Evolutionary conservation across 2,113 vertebrate genomes (phyloP).

Genomic region (Nothocercus julius): DNA sequence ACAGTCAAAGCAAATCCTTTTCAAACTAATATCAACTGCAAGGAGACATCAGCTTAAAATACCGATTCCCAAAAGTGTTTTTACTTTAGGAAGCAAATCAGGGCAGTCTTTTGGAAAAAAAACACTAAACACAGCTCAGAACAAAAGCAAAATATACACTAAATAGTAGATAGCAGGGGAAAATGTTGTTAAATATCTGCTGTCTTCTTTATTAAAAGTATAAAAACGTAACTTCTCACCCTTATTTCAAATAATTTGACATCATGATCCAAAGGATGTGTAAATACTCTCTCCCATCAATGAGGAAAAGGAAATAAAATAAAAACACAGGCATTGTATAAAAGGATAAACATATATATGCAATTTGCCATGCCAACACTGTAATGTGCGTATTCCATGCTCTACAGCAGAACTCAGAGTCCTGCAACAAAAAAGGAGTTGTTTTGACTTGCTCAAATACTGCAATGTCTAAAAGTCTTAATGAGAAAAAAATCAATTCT

Average conservation of each 20-base stretch:
- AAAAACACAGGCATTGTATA: background rate
- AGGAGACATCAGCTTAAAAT: background rate
- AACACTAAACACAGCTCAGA: background rate
- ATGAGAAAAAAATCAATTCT: background rate
- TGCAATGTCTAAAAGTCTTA: background rate
- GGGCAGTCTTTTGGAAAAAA: background rate
- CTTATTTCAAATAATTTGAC: background rate
- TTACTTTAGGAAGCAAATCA: background rate
- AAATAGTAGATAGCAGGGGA: background rate
- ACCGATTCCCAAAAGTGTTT: background rate
- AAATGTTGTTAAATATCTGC: background rate
- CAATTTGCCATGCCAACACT: background rate
- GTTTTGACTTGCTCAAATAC: background rate
- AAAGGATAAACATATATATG: background rate
- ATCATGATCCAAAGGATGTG: background rate
- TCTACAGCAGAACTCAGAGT: background rate
- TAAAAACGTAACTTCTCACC: background rate
- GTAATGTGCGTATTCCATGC: accelerated
- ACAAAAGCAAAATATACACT: background rate
- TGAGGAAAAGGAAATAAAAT: background rate
- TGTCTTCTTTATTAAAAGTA: background rate
- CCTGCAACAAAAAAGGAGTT: accelerated
- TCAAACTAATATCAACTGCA: background rate
- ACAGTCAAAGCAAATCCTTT: background rate
- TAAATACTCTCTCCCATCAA: background rate